Evolutionary conservation across 2,797 vertebrate genomes (phyloP).

Genomic region (Myiotriccus ornatus): DNA sequence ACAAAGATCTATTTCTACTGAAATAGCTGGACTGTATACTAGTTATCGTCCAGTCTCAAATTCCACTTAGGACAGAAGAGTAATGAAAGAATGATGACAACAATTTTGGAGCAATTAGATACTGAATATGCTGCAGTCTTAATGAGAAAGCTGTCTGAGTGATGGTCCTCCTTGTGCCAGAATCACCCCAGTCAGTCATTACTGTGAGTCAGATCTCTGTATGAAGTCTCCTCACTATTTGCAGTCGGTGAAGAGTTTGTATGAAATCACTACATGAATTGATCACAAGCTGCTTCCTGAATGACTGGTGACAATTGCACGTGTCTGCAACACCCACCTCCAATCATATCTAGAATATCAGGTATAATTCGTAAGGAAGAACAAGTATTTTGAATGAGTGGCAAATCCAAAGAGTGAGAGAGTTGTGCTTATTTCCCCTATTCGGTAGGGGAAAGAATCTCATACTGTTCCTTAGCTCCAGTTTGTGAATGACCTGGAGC

Average conservation of each 20-base stretch:
- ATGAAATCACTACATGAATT: neutral
- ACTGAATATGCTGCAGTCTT: neutral
- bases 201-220: neutral
- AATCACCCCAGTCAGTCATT: neutral
- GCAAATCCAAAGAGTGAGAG: neutral
- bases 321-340: neutral
- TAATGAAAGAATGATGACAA: neutral
- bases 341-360: neutral
- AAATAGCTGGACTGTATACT: neutral
- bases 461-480: neutral
- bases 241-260: neutral
- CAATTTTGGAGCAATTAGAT: neutral
- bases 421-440: rapidly evolving
- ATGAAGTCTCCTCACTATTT: neutral
- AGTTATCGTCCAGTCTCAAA: neutral
- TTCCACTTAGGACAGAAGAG: neutral
- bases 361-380: neutral
- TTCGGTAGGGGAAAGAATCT: neutral
- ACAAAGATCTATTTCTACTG: neutral
- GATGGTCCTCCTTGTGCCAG: neutral
- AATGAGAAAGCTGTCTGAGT: neutral
- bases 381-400: neutral
- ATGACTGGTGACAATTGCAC: neutral
- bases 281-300: neutral
- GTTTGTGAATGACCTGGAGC: neutral